phyloP scores from a whole-genome alignment of 1,140 invertebrate genomes.

The Calycopis cecrops region DNA sequence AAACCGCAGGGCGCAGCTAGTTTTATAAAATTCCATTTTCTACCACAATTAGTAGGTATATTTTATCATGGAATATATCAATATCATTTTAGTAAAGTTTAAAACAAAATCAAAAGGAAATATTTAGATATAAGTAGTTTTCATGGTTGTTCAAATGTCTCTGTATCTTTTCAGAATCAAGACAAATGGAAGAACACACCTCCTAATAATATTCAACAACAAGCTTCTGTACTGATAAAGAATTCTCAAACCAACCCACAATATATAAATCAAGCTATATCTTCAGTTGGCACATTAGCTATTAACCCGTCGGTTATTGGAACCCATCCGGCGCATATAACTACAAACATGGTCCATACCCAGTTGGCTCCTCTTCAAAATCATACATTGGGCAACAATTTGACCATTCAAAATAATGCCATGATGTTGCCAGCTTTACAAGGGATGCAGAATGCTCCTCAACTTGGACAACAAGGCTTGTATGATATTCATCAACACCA shows the following conservation, averaged over 20 bases:
- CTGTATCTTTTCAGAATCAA: slow-evolving; percentile 77
- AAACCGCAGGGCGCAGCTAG: too few relatives aligned
- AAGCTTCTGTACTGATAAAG: slow-evolving; percentile 55
- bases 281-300: slow-evolving; percentile 75
- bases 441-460: slow-evolving; percentile 63
- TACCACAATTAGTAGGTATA: too few relatives aligned
- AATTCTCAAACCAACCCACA: slow-evolving; percentile 76
- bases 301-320: slow-evolving; percentile 78
- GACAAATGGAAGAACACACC: slow-evolving; percentile 82
- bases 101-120: too few relatives aligned
- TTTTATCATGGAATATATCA: too few relatives aligned
- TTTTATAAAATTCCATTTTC: too few relatives aligned
- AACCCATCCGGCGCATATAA: slow-evolving; percentile 61
- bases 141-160: not conserved
- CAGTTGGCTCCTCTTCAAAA: slow-evolving; percentile 68
- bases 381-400: slow-evolving; percentile 58
- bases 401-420: slow-evolving; percentile 60
- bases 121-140: too few relatives aligned
- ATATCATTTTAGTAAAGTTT: too few relatives aligned
- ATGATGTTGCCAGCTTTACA: slow-evolving; percentile 66
- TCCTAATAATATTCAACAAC: slow-evolving; percentile 62
- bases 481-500: slow-evolving; percentile 76
- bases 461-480: slow-evolving; percentile 67
- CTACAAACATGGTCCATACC: slow-evolving; percentile 71
- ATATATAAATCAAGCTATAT: slow-evolving; percentile 74